These are phyloP conservation scores for Puntigrus tetrazona DNA, from an alignment of 2,113 vertebrate genomes.

Conservation along the genomic window DNA sequence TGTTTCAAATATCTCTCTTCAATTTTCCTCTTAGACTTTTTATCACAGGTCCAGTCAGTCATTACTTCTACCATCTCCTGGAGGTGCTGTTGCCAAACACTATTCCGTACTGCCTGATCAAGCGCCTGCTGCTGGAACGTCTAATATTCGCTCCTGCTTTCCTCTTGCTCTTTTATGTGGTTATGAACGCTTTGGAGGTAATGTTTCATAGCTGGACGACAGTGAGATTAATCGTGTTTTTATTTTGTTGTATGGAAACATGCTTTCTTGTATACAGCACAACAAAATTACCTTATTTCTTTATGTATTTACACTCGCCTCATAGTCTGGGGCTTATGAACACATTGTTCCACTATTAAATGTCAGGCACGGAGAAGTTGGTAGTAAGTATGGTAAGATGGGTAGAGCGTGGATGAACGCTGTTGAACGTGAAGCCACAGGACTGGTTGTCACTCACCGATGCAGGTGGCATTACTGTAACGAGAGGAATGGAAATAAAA, in stretches of 20 bases:
- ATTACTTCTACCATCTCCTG: constrained; percentile 85
- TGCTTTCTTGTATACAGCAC: not conserved
- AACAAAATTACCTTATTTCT: not conserved
- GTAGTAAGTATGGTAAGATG: not conserved
- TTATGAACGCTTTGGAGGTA: constrained; percentile 87
- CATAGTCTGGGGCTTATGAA: not conserved
- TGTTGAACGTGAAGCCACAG: not conserved
- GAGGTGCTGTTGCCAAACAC: constrained; percentile 79
- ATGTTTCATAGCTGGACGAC: constrained; percentile 11
- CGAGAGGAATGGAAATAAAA: not conserved
- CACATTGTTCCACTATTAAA: not conserved
- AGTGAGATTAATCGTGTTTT: not conserved
- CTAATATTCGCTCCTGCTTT: constrained; percentile 83
- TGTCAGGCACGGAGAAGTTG: not conserved
- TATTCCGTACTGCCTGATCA: constrained; percentile 73
- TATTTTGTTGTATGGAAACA: not conserved
- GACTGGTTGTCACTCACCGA: not conserved
- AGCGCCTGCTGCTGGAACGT: constrained; percentile 83
- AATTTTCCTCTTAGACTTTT: constrained; percentile 72
- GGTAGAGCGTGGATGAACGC: not conserved
- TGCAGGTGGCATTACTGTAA: not conserved
- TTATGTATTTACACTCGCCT: not conserved
- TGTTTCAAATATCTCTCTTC: not conserved
- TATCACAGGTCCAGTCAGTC: constrained; percentile 84
- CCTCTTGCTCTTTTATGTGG: constrained; percentile 81